phyloP scores from a whole-genome alignment of 1,140 invertebrate species.

The Gonioctena quinquepunctata region DNA sequence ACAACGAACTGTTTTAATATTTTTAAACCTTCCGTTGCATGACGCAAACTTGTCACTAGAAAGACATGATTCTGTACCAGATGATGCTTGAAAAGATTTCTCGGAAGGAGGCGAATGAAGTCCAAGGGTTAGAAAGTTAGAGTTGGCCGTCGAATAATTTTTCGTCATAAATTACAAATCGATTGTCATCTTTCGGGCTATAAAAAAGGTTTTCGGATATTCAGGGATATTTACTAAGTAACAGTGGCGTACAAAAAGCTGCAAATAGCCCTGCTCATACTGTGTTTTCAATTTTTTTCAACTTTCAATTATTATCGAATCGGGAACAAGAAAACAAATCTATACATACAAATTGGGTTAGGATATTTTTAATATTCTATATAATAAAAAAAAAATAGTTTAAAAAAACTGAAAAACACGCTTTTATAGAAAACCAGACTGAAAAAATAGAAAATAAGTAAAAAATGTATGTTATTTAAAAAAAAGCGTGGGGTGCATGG shows the following conservation, averaged over 20 bases:
- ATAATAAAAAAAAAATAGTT: too few species aligned
- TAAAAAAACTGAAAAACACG: too few species aligned
- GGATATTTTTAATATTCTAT: too few species aligned
- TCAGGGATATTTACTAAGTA: not conserved
- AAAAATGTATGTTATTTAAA: too few species aligned
- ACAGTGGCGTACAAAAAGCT: not conserved
- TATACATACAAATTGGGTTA: too few species aligned
- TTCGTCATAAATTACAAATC: not conserved
- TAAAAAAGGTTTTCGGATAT: not conserved
- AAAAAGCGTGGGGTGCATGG: too few species aligned
- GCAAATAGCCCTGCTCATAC: too few species aligned
- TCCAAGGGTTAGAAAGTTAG: not conserved
- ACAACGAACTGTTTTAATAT: not conserved
- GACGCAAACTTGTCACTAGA: not conserved
- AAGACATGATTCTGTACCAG: not conserved
- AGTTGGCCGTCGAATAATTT: not conserved
- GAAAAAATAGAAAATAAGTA: too few species aligned
- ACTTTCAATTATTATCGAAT: too few species aligned
- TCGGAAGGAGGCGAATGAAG: not conserved
- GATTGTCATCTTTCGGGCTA: not conserved
- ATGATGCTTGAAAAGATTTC: not conserved
- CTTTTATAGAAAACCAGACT: too few species aligned
- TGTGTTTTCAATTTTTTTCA: too few species aligned
- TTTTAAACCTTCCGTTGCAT: not conserved
- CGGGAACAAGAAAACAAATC: too few species aligned